Conservation (phyloP, 2,797 vertebrate genomes). For the Sarcoramphus papa region DNA sequence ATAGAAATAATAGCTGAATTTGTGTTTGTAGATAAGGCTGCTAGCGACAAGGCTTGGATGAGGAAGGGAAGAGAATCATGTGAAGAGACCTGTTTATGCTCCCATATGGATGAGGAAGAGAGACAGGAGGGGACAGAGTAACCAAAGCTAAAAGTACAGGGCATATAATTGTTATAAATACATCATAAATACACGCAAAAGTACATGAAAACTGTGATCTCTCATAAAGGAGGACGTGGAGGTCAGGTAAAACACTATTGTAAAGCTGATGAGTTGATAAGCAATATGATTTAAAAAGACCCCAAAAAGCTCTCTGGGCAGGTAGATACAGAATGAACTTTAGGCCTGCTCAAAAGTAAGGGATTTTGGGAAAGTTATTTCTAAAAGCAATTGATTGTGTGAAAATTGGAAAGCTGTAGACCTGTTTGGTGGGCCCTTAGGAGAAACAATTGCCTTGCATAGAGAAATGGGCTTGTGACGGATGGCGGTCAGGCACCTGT, state of each 20-base stretch:
- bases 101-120: background rate
- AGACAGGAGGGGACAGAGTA: background rate
- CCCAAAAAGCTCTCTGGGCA: background rate
- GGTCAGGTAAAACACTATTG: background rate
- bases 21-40: background rate
- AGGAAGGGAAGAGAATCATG: background rate
- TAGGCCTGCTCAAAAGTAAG: background rate
- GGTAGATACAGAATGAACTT: background rate
- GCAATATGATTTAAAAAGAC: background rate
- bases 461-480: background rate
- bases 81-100: background rate
- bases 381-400: background rate
- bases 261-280: background rate
- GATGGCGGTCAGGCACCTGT: background rate
- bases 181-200: background rate
- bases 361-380: background rate
- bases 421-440: background rate
- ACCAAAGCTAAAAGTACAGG: background rate
- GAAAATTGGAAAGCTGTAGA: background rate
- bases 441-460: background rate
- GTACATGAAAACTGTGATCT: background rate
- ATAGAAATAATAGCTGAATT: background rate
- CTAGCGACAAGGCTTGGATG: background rate
- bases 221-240: background rate
- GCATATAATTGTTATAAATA: background rate